phyloP scores from a whole-genome alignment of 2,888 invertebrate genomes.

The Dioctria linearis region DNA sequence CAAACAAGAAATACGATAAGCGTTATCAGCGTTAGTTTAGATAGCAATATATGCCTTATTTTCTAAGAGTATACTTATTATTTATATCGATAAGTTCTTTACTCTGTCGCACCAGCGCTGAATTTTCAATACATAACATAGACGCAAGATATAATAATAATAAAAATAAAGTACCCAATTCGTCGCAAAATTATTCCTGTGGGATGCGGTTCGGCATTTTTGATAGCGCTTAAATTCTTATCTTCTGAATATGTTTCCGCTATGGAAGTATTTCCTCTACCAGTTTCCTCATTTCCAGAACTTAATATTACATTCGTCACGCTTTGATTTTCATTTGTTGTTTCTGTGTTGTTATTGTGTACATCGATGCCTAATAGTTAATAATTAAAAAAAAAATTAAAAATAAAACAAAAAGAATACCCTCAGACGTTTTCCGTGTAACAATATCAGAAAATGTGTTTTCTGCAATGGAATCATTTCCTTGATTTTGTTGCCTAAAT shows the following conservation, averaged over 20 bases:
- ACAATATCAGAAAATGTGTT: slow-evolving; percentile 68
- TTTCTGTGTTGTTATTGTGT: neutral
- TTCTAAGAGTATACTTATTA: too few relatives aligned
- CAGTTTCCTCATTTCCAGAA: neutral
- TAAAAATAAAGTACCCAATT: slow-evolving; percentile 74
- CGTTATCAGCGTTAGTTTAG: too few relatives aligned
- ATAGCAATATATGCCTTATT: too few relatives aligned
- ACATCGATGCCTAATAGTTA: slow-evolving; percentile 7
- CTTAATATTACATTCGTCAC: neutral
- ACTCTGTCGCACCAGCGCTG: too few relatives aligned
- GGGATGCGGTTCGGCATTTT: slow-evolving; percentile 72
- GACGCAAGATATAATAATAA: too few relatives aligned
- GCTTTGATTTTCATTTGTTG: neutral
- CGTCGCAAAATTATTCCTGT: slow-evolving; percentile 84
- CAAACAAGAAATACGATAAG: too few relatives aligned
- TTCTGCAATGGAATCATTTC: slow-evolving; percentile 62
- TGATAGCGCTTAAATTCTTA: neutral
- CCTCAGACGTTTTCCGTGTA: slow-evolving; percentile 67
- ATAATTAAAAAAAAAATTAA: neutral
- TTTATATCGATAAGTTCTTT: too few relatives aligned
- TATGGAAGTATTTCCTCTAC: neutral
- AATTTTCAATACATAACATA: too few relatives aligned
- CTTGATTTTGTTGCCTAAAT: slow-evolving; percentile 62
- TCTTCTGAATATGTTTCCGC: slow-evolving; percentile 8
- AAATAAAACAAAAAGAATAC: slow-evolving; percentile 55